A percentile compares a stretch with the other conserved stretches of the same genome.
Evolutionary conservation across 2,113 vertebrate genomes (phyloP).

Genomic region (Cryptomyrus ogoouensis): DNA sequence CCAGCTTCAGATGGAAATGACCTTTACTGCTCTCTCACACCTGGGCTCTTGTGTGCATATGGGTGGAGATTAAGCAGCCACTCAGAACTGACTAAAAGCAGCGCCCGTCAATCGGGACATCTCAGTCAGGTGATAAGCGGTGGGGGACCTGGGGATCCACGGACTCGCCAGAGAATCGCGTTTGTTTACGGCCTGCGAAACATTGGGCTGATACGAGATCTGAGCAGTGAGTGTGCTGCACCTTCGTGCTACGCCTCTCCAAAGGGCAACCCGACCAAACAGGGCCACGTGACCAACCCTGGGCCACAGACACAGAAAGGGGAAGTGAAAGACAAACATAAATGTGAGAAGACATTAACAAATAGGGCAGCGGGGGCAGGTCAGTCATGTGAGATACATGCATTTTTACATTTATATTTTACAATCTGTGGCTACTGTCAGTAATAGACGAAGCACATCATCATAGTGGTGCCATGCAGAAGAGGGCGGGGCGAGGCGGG

Average conservation of each 20-base stretch:
- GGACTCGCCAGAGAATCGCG: not conserved
- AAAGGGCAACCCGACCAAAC: not conserved
- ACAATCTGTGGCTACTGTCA: not conserved
- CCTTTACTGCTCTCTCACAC: constrained; percentile 25
- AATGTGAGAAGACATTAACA: not conserved
- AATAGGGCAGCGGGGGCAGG: not conserved
- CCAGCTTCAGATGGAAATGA: constrained; percentile 32
- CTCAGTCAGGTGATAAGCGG: not conserved
- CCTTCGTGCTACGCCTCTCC: not conserved
- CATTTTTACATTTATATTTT: not conserved
- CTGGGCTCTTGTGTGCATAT: not conserved
- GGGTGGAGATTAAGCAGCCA: not conserved
- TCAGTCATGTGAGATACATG: not conserved
- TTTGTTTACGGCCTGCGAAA: not conserved
- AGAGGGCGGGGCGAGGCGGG: not conserved
- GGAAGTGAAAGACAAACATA: not conserved
- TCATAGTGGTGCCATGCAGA: not conserved
- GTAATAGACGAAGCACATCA: not conserved
- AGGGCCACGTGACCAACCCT: not conserved
- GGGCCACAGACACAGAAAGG: not conserved
- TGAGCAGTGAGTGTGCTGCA: not conserved
- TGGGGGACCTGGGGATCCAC: not conserved
- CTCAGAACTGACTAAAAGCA: not conserved
- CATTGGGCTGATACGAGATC: not conserved
- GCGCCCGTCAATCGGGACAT: not conserved